Base-by-base conservation (phyloP, 1,140 invertebrate genomes). In the Drosophila serrata region DNA sequence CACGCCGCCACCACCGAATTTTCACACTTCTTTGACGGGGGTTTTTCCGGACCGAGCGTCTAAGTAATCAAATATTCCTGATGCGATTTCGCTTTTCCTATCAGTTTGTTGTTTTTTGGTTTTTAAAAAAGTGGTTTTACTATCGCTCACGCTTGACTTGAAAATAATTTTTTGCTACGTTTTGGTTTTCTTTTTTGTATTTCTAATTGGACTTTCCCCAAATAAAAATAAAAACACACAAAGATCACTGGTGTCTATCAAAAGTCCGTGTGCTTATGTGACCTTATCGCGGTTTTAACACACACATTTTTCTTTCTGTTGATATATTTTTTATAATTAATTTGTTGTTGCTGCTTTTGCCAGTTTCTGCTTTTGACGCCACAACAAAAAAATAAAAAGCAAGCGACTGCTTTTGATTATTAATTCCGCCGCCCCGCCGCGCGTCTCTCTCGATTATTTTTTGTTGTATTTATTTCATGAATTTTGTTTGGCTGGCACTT, bases 321-420 rank as follows among this genome's bases (percentile, higher is more conserved):
- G 81, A 74, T 80, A 80, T 81, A 80, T 81, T 80, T 80, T 79
- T 84, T 85, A 84, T 84, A 84, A 85, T 84, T 85, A 76, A 81
- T 85, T 76, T 85, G 65, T 79, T 84, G 77, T 60, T 61, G 53
- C 43, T 60, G 40, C 46, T 11, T 13, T 68, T 24, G 58, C n/a
- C n/a, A n/a, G 45, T 48, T 48, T 48, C 67, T 37, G 56, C 33
- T 62, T 48, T 63, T 62, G 35, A 60, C 29, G 39, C 57, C 53
- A 13, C 31, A 77, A 49, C 57, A 55, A 78, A 58, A 35, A 37
- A 37, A 37, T 0, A 37, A 65, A 65, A 59, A 43, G 39, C 37
- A 13, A 57, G 55, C 58, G 58, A 68, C 33, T 33, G 37, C 49
- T 27, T 69, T 72, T 68, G 65, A 69, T 69, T 67, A 69, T 67